phyloP scores from a whole-genome alignment of 2,888 invertebrate species.

The Hoplodrina ambigua region DNA sequence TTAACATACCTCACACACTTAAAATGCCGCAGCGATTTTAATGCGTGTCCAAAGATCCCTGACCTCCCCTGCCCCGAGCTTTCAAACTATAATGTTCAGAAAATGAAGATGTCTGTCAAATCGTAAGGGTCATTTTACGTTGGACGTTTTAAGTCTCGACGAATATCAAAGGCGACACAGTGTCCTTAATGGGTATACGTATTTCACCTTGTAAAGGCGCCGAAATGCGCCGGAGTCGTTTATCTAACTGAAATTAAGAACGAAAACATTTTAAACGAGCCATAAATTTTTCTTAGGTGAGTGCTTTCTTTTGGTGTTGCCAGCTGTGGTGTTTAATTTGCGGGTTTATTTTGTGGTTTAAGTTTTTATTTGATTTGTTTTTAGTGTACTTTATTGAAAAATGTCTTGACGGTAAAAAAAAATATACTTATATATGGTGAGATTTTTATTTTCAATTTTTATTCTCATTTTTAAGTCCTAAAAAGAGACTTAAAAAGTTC shows the following conservation, averaged over 20 bases:
- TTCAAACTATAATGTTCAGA: constrained; percentile 26
- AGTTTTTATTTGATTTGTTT: neutral
- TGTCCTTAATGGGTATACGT: constrained; percentile 79
- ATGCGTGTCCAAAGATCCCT: constrained; percentile 61
- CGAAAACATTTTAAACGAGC: constrained; percentile 86
- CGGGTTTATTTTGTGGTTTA: constrained; percentile 23
- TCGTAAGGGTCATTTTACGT: constrained; percentile 55
- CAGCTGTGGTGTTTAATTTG: constrained; percentile 61
- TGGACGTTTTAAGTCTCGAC: constrained; percentile 76
- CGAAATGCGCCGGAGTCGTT: constrained; percentile 81
- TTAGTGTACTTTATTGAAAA: neutral
- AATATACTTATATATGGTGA: too few relatives aligned
- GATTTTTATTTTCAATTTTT: neutral
- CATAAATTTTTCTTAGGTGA: constrained; percentile 80
- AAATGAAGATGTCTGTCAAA: constrained; percentile 49
- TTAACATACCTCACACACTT: constrained; percentile 84
- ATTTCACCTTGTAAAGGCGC: constrained; percentile 84
- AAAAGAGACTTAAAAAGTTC: too few relatives aligned
- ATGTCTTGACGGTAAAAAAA: neutral
- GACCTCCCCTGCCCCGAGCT: constrained; percentile 57
- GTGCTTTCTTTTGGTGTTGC: constrained; percentile 80
- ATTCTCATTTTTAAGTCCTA: neutral
- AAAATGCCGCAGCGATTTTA: constrained; percentile 71
- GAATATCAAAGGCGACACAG: constrained; percentile 72
- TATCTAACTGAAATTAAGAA: constrained; percentile 88